Conservation (phyloP, 2,888 invertebrate species). For the Epinotia nisella region DNA sequence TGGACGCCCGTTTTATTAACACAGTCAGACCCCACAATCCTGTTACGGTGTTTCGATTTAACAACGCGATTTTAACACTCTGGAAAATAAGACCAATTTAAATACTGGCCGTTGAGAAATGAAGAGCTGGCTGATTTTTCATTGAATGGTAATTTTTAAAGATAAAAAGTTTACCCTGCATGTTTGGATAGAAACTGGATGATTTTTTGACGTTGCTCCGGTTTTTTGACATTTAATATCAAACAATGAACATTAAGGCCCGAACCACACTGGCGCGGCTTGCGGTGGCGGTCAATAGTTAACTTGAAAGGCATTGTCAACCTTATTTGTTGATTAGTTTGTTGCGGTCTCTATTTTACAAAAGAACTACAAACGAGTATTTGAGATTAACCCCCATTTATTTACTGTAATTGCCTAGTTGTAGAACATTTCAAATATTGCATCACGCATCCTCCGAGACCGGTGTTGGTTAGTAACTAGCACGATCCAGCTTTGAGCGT, state of each 20-base stretch:
- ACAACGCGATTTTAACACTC: slow-evolving; percentile 41
- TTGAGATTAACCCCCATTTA: no score
- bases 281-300: no score
- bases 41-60: slow-evolving; percentile 47
- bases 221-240: no score
- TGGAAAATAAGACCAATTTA: slow-evolving; percentile 36
- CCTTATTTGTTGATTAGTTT: no score
- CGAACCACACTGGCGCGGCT: no score
- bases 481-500: slow-evolving; percentile 5
- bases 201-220: no score
- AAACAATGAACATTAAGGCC: no score
- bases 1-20: slow-evolving; percentile 55
- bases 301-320: no score
- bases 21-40: slow-evolving; percentile 54
- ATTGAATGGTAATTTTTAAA: neutral
- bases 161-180: neutral
- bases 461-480: slow-evolving; percentile 4
- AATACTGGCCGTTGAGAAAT: slow-evolving; percentile 22
- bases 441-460: slow-evolving; percentile 7
- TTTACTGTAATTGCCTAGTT: neutral
- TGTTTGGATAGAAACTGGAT: neutral
- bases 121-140: neutral
- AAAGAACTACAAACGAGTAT: no score
- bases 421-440: neutral
- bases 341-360: no score